Conservation (phyloP, 2,113 vertebrate species). For the Xiphorhynchus elegans region DNA sequence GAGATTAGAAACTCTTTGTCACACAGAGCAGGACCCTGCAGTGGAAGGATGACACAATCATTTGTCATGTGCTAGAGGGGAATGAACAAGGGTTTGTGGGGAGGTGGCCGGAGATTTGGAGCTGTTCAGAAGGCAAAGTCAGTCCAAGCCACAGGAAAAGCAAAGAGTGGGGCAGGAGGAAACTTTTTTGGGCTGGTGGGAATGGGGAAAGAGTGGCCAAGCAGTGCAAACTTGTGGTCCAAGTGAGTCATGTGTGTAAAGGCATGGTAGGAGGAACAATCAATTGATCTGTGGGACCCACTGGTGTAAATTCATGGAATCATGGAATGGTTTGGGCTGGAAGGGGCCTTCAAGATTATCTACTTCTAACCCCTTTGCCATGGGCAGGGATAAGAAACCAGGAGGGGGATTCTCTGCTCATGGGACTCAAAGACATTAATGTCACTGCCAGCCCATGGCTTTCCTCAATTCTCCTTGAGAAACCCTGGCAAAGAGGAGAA, state of each 20-base stretch:
- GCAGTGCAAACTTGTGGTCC: neutral
- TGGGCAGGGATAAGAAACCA: neutral
- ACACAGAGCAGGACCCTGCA: conserved; percentile 19
- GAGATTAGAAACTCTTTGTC: conserved; percentile 58
- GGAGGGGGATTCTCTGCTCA: neutral
- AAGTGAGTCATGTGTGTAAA: neutral
- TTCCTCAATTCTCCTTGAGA: neutral
- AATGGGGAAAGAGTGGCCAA: neutral
- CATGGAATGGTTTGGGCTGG: neutral
- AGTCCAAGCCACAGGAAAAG: neutral
- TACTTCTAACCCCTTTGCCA: neutral
- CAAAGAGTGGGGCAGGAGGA: neutral
- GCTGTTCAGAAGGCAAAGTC: neutral
- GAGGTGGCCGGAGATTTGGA: neutral
- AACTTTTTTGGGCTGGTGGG: neutral
- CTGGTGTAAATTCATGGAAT: fast-evolving
- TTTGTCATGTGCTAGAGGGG: conserved; percentile 1
- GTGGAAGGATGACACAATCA: conserved; percentile 14
- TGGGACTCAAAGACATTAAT: neutral
- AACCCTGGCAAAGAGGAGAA: neutral
- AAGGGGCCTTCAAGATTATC: neutral
- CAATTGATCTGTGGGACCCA: neutral
- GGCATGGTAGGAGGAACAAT: neutral
- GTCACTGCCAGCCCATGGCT: neutral
- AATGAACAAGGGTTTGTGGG: conserved; percentile 16